Percentiles rank a stretch among this genome's conserved stretches.
These are phyloP conservation scores for Pelecanus crispus DNA, from an alignment of 2,113 vertebrate genomes.

Conservation along the genomic window DNA sequence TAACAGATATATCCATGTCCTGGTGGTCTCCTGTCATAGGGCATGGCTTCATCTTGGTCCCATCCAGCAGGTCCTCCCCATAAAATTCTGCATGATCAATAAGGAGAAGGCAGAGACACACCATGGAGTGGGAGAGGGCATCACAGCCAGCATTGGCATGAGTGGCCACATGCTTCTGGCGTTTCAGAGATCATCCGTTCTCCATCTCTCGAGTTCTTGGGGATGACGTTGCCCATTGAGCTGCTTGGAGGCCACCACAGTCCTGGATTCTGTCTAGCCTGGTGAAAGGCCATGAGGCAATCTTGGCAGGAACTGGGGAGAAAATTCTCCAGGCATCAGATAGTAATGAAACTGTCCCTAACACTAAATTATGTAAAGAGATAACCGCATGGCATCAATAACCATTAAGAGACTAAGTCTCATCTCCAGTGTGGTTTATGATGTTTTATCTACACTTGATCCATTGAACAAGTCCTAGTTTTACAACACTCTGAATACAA, in stretches of 20 bases:
- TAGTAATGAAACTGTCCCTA: not conserved
- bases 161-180: not conserved
- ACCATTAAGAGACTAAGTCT: no score
- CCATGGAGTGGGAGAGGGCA: rapidly evolving
- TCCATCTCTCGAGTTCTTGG: not conserved
- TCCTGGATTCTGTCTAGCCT: not conserved
- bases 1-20: not conserved
- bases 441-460: not conserved
- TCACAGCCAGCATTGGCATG: not conserved
- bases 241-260: not conserved
- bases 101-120: not conserved
- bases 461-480: not conserved
- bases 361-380: not conserved
- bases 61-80: not conserved
- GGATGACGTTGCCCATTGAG: not conserved
- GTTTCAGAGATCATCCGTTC: not conserved
- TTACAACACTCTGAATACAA: not conserved
- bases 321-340: not conserved
- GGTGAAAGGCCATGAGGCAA: not conserved
- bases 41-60: not conserved
- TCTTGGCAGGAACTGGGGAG: not conserved
- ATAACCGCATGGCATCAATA: not conserved
- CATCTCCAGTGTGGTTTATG: not conserved
- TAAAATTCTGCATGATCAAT: not conserved
- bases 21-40: not conserved